Conservation (phyloP, 2,797 vertebrate species). For the Gallirallus australis region DNA sequence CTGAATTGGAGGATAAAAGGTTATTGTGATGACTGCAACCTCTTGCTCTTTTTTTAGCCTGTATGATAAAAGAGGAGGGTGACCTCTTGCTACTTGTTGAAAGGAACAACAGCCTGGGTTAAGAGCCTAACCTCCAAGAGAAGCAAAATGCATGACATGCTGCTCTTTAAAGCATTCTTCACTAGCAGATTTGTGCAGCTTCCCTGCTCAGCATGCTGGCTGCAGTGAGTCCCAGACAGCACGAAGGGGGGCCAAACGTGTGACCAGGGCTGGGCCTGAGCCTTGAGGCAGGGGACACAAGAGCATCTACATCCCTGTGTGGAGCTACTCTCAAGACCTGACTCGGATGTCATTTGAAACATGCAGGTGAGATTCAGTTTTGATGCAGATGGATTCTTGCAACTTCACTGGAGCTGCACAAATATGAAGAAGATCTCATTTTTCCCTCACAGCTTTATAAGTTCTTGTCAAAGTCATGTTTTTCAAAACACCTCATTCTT, state of each 20-base stretch:
- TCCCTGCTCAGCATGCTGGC: background rate
- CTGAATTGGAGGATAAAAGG: slow-evolving; percentile 31
- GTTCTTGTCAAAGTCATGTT: background rate
- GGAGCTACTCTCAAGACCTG: background rate
- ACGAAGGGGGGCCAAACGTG: background rate
- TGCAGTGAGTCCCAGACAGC: background rate
- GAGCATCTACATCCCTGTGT: background rate
- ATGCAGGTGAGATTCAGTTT: background rate
- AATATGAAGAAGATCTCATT: fast-evolving
- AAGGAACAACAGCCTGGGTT: slow-evolving; percentile 51
- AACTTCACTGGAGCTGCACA: background rate
- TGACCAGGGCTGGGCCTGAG: background rate
- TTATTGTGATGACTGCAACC: background rate
- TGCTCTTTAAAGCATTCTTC: background rate
- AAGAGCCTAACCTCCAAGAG: slow-evolving; percentile 46
- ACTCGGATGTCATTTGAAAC: background rate
- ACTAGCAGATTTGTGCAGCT: background rate
- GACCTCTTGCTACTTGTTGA: slow-evolving; percentile 45
- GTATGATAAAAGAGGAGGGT: background rate
- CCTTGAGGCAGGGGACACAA: fast-evolving
- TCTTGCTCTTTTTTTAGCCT: slow-evolving; percentile 14
- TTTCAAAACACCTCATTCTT: background rate
- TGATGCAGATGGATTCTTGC: background rate
- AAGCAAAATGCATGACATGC: background rate
- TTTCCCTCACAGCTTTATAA: background rate